phyloP scores from a whole-genome alignment of 2,113 vertebrate genomes.

The Entomyzon cyanotis region DNA sequence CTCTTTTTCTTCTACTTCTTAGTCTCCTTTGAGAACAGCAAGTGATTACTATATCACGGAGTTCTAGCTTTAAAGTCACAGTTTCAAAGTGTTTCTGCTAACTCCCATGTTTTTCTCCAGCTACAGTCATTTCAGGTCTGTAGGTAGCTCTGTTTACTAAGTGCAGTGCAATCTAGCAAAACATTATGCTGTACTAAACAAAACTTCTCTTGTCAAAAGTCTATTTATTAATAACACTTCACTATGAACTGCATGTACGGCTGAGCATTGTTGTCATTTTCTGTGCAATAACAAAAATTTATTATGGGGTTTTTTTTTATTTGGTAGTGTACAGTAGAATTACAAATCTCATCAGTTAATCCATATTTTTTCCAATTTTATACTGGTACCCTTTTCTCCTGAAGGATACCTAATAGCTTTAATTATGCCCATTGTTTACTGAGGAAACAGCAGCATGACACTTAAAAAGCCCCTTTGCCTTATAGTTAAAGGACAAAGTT shows the following conservation, averaged over 20 bases:
- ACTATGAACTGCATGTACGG: slow-evolving; percentile 44
- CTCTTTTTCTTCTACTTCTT: neutral
- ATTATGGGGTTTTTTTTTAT: neutral
- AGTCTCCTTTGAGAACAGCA: neutral
- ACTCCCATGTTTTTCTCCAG: neutral
- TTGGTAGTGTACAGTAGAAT: neutral
- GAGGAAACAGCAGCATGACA: slow-evolving; percentile 44
- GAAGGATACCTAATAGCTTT: slow-evolving; percentile 20
- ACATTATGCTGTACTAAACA: slow-evolving; percentile 12
- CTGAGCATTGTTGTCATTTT: slow-evolving; percentile 39
- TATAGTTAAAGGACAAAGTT: slow-evolving; percentile 31
- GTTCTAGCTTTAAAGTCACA: neutral
- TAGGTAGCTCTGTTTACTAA: neutral
- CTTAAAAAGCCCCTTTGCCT: slow-evolving; percentile 9
- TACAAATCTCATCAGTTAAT: slow-evolving; percentile 30
- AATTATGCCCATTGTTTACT: slow-evolving; percentile 66
- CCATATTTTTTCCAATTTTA: neutral
- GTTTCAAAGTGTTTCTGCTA: neutral
- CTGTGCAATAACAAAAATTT: slow-evolving; percentile 49
- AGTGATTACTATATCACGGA: neutral
- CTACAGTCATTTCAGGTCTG: neutral
- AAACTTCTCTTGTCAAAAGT: slow-evolving; percentile 36
- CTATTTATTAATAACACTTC: slow-evolving; percentile 52
- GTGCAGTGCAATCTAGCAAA: neutral
- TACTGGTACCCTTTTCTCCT: neutral